phyloP scores from a whole-genome alignment of 2,797 vertebrate genomes.

The Chaetophractus vellerosus region DNA sequence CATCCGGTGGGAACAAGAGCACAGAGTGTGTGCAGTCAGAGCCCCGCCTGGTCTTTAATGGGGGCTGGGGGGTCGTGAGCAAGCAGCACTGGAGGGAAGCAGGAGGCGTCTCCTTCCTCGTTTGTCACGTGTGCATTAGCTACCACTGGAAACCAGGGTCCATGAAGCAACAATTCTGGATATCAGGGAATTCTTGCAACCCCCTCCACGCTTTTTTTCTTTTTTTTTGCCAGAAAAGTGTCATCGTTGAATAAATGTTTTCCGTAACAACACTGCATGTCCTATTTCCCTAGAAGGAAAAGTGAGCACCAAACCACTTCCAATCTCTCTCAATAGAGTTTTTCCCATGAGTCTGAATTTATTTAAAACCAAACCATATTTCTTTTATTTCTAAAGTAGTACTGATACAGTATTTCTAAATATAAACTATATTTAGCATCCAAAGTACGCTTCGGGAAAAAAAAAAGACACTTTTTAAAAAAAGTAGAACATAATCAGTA shows the following conservation, averaged over 20 bases:
- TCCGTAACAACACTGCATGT: background rate
- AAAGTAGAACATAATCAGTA: conserved; percentile 20
- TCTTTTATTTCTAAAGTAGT: background rate
- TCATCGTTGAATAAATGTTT: background rate
- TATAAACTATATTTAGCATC: conserved; percentile 62
- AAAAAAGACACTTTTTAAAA: conserved; percentile 49
- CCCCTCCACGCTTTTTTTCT: background rate
- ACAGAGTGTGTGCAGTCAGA: background rate
- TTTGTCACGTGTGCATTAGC: no score
- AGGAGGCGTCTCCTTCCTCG: no score
- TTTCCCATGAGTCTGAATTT: background rate
- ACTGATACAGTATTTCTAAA: background rate
- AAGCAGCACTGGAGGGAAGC: background rate
- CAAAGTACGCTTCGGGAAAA: conserved; percentile 63
- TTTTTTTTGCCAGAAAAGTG: background rate
- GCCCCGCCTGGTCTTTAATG: no score
- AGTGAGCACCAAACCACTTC: background rate
- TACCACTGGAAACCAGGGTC: background rate
- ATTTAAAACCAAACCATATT: background rate
- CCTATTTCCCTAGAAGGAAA: background rate
- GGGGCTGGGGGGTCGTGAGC: no score
- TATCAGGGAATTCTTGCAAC: background rate
- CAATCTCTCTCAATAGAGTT: background rate
- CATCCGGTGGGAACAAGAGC: background rate
- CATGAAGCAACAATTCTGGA: background rate